phyloP scores from a whole-genome alignment of 2,113 vertebrate genomes.

The Mus pahari region DNA sequence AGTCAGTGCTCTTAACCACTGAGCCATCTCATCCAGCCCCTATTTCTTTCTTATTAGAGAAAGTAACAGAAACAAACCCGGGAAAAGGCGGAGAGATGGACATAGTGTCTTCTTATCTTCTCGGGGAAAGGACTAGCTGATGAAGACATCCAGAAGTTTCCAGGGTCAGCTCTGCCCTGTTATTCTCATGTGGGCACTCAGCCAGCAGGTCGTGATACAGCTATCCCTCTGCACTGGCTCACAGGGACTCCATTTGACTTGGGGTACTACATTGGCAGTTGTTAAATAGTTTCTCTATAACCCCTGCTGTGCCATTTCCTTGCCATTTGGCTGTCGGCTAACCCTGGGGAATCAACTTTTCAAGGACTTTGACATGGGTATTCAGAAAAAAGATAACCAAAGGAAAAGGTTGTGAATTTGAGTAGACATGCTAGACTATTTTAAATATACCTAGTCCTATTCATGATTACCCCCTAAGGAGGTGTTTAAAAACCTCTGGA shows the following conservation, averaged over 20 bases:
- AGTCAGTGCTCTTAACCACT: too few species aligned
- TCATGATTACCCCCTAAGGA: slow-evolving; percentile 15
- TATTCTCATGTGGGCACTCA: background rate
- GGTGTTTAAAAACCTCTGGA: slow-evolving; percentile 13
- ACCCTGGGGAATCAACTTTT: slow-evolving; percentile 18
- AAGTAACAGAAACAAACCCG: background rate
- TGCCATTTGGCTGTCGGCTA: background rate
- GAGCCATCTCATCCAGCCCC: too few species aligned
- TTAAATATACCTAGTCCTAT: background rate
- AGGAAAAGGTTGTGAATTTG: background rate
- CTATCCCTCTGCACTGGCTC: background rate
- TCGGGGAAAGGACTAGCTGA: background rate
- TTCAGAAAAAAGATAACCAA: slow-evolving; percentile 28
- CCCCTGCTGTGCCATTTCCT: slow-evolving; percentile 15
- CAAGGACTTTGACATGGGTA: background rate
- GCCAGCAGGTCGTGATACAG: background rate
- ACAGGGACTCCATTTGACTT: background rate
- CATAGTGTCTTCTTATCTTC: background rate
- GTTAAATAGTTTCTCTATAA: slow-evolving; percentile 23
- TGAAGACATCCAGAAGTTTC: background rate
- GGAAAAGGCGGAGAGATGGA: background rate
- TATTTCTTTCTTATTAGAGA: background rate
- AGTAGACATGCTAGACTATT: slow-evolving; percentile 37
- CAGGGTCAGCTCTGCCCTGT: background rate
- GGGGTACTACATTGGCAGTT: background rate